Conservation (phyloP, 2,888 invertebrate genomes). For the Geotrupes spiniger region DNA sequence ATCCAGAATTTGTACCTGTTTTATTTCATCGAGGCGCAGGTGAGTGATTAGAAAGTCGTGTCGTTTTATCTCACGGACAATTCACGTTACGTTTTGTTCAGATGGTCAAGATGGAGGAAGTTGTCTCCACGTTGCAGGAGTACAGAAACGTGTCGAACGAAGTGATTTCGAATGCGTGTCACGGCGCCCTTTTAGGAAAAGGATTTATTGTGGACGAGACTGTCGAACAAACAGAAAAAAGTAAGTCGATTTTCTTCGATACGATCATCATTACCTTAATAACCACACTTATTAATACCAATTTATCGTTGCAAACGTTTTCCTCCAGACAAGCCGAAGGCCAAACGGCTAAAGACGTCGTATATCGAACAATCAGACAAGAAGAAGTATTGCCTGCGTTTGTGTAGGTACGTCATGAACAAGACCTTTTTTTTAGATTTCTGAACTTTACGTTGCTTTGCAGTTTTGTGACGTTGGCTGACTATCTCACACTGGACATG, state of each 20-base stretch:
- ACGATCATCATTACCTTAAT: background rate
- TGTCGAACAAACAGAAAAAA: slow-evolving; percentile 23
- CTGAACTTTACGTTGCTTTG: background rate
- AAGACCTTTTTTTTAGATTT: background rate
- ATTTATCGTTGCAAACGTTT: background rate
- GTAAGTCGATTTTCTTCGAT: slow-evolving; percentile 5
- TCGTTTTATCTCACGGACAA: slow-evolving; percentile 1
- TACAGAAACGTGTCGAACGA: slow-evolving; percentile 57
- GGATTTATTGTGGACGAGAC: slow-evolving; percentile 78
- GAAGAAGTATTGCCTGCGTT: slow-evolving; percentile 72
- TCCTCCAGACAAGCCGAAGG: slow-evolving; percentile 24
- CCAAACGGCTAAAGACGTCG: slow-evolving; percentile 66
- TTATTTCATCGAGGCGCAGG: slow-evolving; percentile 70
- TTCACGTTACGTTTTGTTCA: slow-evolving; percentile 22
- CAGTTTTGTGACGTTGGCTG: slow-evolving; percentile 69
- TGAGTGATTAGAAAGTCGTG: slow-evolving; percentile 33
- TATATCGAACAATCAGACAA: slow-evolving; percentile 87
- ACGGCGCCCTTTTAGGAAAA: slow-evolving; percentile 68
- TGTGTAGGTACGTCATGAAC: slow-evolving; percentile 63
- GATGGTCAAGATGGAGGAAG: slow-evolving; percentile 51
- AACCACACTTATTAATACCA: background rate
- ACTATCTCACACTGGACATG: slow-evolving; percentile 70
- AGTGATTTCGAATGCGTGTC: slow-evolving; percentile 67
- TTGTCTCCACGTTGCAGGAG: slow-evolving; percentile 47
- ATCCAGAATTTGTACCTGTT: slow-evolving; percentile 59